Percentiles rank a stretch among this genome's conserved stretches.
Evolutionary conservation across 2,797 vertebrate species (phyloP).

Genomic region (Onychomys torridus): DNA sequence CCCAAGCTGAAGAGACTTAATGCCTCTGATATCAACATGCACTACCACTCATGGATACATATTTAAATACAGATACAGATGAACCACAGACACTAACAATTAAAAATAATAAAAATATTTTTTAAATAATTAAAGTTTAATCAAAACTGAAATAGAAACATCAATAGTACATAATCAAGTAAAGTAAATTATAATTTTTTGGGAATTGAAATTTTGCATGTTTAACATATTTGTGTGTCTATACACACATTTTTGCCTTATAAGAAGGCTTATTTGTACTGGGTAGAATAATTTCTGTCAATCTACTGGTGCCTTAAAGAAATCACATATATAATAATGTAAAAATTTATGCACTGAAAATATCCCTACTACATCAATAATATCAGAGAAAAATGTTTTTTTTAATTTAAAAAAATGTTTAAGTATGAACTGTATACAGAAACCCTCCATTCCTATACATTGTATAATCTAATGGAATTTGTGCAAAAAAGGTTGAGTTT

Average conservation of each 20-base stretch:
- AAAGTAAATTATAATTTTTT: not conserved
- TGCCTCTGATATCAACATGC: not conserved
- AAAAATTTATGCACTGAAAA: not conserved
- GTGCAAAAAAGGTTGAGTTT: not conserved
- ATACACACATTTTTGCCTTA: too few relatives aligned
- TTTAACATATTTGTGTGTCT: not conserved
- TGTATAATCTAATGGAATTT: not conserved
- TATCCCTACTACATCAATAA: not conserved
- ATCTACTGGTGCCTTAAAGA: not conserved
- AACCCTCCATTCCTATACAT: not conserved
- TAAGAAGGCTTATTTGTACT: not conserved
- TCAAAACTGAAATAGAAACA: not conserved
- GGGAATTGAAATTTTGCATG: not conserved
- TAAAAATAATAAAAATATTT: not conserved
- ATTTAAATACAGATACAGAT: not conserved
- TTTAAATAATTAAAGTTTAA: not conserved
- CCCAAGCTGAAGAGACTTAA: not conserved
- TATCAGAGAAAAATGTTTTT: not conserved
- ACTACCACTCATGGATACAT: not conserved
- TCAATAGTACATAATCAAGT: not conserved
- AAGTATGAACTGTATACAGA: not conserved
- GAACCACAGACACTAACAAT: not conserved
- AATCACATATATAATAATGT: not conserved
- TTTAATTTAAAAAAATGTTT: not conserved
- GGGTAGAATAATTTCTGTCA: not conserved